Evolutionary conservation across 1,140 invertebrate genomes (phyloP).

Genomic region (Catajapyx aquilonaris): DNA sequence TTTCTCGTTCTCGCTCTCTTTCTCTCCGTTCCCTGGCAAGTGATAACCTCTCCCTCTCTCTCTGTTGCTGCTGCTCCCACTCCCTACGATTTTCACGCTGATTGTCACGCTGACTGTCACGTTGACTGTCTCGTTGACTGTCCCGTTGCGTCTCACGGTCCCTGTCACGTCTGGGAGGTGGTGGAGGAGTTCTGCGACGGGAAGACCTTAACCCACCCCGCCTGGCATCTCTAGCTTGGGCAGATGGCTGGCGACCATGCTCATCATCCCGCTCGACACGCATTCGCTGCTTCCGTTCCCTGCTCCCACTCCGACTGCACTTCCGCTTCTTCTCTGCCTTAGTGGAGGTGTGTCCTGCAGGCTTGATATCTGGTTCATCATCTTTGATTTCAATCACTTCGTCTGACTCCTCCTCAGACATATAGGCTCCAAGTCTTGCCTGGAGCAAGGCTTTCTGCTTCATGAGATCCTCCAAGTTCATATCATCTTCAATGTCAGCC

Average conservation of each 20-base stretch:
- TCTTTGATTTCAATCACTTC: conserved; percentile 4
- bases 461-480: conserved; percentile 72
- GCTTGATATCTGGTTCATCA: conserved; percentile 10
- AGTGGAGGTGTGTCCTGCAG: too few relatives aligned
- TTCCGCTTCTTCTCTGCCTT: too few relatives aligned
- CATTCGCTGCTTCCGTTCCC: background rate
- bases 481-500: conserved; percentile 56
- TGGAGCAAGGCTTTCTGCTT: conserved; percentile 51
- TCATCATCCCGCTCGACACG: background rate
- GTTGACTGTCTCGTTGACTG: background rate
- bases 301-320: too few relatives aligned
- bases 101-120: conserved; percentile 4
- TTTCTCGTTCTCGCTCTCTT: too few relatives aligned
- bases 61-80: background rate
- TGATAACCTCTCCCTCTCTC: too few relatives aligned
- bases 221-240: too few relatives aligned
- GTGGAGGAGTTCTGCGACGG: too few relatives aligned
- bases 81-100: background rate
- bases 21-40: too few relatives aligned
- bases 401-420: conserved; percentile 11
- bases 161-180: background rate
- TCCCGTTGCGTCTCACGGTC: conserved; percentile 2
- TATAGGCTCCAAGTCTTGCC: conserved; percentile 26
- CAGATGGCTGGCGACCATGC: background rate
- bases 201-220: too few relatives aligned